Base-by-base conservation (phyloP, 1,140 invertebrate species). In the Camponotus floridanus region DNA sequence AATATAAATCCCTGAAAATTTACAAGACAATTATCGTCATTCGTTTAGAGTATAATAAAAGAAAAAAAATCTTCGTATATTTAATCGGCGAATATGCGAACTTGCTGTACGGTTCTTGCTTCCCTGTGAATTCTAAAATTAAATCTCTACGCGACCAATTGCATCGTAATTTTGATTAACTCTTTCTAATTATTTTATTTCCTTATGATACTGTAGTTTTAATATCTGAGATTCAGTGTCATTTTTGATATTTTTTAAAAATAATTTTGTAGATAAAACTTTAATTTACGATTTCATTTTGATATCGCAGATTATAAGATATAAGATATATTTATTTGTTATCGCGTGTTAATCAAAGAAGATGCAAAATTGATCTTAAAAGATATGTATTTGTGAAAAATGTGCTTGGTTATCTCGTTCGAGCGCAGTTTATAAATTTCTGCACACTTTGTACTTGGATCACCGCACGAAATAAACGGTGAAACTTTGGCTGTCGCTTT, bases 371-470 rank as follows among this genome's bases (percentile, higher is more conserved):
- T 26, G 45, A 33, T 33, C 76, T 21, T 18, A 62, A 73, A 84
- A 81, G 87, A 90, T 88, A 89, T 88, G 87, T 88, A 48, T 65
- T 84, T 64, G 45, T 78, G 68, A 61, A 64, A 76, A 31, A 67
- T 48, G 48, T 88, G 74, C 55, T 62, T 26, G 15, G 21, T 67
- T 67, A 57, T 31, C n/a, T 13, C 36, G 18, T 57, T 86, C 51
- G 64, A 80, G 76, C 42, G 62, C 74, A 67, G 31, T 88, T 55
- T 45, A 73, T 64, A 59, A 83, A 39, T 61, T 13, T 33, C 57
- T 89, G 62, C 31, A 39, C 64, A 76, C 5, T 89, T 90, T 90
- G 88, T 90, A 90, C 88, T 90, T 90, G 62, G 4, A 26, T 80
- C 42, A 90, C 71, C 59, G 62, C 62, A 33, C 21, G 4, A 64